Percentiles rank a stretch among this genome's conserved stretches.
Conservation (phyloP, 2,888 invertebrate species). For the Masnerella sp. region DNA sequence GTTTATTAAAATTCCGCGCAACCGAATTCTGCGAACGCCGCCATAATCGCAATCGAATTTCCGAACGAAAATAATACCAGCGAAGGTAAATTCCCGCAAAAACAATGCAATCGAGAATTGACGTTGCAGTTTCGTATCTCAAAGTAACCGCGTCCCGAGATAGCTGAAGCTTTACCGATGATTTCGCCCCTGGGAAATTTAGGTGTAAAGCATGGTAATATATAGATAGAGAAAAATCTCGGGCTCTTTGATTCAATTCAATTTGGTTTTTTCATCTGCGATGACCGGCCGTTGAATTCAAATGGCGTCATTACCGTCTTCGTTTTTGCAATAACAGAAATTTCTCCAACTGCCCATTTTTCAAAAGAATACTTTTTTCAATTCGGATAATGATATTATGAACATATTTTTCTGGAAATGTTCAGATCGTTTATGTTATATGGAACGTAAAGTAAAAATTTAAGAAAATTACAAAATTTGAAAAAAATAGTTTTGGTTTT, state of each 20-base stretch:
- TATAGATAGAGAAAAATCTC: neutral
- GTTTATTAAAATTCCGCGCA: constrained; percentile 19
- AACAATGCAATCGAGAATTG: neutral
- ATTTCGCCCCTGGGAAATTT: constrained; percentile 32
- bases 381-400: too few species aligned
- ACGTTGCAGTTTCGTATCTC: constrained; percentile 8
- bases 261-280: constrained; percentile 8
- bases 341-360: neutral
- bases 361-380: too few species aligned
- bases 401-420: too few species aligned
- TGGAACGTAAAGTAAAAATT: too few species aligned
- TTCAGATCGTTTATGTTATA: too few species aligned
- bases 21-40: neutral
- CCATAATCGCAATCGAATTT: constrained; percentile 11
- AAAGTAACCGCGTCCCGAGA: neutral
- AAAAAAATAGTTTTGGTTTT: too few species aligned
- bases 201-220: constrained; percentile 8
- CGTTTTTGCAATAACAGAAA: too few species aligned
- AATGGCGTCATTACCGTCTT: too few species aligned
- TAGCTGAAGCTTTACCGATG: constrained; percentile 1
- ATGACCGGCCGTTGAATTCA: too few species aligned
- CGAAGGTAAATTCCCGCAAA: constrained; percentile 6
- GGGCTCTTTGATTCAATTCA: constrained; percentile 25
- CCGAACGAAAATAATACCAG: neutral
- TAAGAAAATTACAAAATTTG: too few species aligned